Evolutionary conservation across 2,797 vertebrate species (phyloP).

Genomic region (Megaceryle alcyon): DNA sequence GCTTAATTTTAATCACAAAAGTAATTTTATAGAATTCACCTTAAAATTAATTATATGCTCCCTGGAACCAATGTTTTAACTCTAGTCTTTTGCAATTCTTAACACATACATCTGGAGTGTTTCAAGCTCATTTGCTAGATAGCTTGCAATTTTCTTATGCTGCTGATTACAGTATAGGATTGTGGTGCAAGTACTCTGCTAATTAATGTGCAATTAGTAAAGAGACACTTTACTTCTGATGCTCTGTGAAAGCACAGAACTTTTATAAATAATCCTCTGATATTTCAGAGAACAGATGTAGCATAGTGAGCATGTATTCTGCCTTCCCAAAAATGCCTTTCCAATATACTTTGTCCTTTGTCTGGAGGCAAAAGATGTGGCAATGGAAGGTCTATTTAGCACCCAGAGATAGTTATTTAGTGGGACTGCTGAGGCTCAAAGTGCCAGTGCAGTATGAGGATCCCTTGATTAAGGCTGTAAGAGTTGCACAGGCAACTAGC

Average conservation of each 20-base stretch:
- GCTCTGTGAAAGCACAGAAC: neutral
- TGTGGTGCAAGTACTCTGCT: constrained; percentile 5
- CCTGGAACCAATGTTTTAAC: neutral
- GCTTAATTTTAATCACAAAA: neutral
- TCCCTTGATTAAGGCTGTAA: neutral
- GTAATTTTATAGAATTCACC: neutral
- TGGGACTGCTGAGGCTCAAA: neutral
- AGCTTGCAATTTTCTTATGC: constrained; percentile 20
- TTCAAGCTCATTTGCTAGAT: constrained; percentile 28
- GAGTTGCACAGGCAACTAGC: neutral
- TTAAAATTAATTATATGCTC: neutral
- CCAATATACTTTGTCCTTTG: neutral
- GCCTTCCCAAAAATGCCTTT: neutral
- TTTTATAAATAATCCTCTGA: neutral
- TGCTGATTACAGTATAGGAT: neutral
- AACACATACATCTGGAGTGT: neutral
- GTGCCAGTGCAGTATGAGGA: neutral
- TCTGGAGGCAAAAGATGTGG: neutral
- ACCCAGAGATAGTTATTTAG: neutral
- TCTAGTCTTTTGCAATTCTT: neutral
- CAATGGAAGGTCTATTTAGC: neutral
- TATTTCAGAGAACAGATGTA: neutral
- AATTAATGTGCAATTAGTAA: constrained; percentile 38
- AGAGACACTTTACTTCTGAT: constrained; percentile 17
- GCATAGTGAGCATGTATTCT: neutral